These are phyloP conservation scores for Drosophila fungiperda DNA, from an alignment of 2,888 invertebrate genomes.

Conservation along the genomic window DNA sequence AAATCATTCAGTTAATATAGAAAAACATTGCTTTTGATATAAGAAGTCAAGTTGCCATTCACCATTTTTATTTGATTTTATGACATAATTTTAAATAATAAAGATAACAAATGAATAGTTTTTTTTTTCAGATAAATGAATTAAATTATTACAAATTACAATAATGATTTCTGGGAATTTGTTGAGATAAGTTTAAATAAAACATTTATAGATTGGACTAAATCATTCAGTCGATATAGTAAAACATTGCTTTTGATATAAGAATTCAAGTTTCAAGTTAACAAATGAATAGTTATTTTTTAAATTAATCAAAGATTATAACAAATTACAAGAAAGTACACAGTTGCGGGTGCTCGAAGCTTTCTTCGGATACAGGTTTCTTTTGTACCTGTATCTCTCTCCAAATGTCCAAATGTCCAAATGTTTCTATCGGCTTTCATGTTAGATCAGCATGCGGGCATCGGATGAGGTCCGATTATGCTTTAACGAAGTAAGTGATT, in stretches of 20 bases:
- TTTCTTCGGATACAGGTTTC: constrained; percentile 16
- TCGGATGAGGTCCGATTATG: constrained; percentile 46
- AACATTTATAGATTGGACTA: too few relatives aligned
- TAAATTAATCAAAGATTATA: not conserved
- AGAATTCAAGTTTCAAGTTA: not conserved
- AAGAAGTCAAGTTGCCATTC: not conserved
- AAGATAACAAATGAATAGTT: not conserved
- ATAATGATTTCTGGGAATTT: too few relatives aligned
- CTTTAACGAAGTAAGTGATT: constrained; percentile 70
- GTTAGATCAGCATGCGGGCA: constrained; percentile 52
- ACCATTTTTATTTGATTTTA: too few relatives aligned
- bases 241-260: not conserved
- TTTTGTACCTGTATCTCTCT: not conserved
- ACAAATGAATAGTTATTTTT: not conserved
- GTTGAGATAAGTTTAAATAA: too few relatives aligned
- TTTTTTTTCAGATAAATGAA: too few relatives aligned
- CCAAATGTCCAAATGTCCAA: not conserved
- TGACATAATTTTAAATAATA: too few relatives aligned
- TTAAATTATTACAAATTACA: too few relatives aligned
- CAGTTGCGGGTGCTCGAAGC: constrained; percentile 5
- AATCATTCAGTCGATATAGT: too few relatives aligned
- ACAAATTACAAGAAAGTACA: not conserved
- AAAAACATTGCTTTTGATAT: not conserved
- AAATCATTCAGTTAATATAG: too few relatives aligned
- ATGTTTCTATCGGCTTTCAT: constrained; percentile 18